These are phyloP conservation scores for Oceanites oceanicus DNA, from an alignment of 2,113 vertebrate genomes.

Conservation along the genomic window DNA sequence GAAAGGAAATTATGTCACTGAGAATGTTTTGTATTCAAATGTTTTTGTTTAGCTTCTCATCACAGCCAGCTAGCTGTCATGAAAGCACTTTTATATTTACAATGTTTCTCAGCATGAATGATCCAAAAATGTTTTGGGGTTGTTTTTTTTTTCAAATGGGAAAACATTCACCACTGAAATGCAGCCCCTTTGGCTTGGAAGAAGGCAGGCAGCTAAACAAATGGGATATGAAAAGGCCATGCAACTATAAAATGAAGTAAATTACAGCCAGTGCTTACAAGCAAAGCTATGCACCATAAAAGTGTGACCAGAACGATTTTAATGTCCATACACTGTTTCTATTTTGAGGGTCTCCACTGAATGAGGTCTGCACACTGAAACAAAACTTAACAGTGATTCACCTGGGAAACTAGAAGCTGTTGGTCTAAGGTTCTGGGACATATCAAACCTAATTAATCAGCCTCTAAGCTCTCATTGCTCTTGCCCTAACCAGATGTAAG, in stretches of 20 bases:
- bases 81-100: slow-evolving; percentile 33
- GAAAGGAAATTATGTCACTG: slow-evolving; percentile 60
- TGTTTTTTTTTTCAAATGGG: neutral
- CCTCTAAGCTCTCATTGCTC: neutral
- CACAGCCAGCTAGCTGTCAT: slow-evolving; percentile 43
- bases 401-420: neutral
- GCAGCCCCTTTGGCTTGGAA: neutral
- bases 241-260: neutral
- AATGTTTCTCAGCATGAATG: slow-evolving; percentile 14
- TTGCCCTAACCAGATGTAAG: neutral
- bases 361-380: neutral
- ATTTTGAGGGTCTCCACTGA: neutral
- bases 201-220: neutral
- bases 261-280: neutral
- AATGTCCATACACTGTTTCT: neutral
- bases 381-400: neutral
- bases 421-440: neutral
- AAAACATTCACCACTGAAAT: neutral
- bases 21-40: slow-evolving; percentile 56
- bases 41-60: slow-evolving; percentile 55
- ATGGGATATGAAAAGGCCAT: neutral
- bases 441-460: neutral
- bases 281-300: neutral
- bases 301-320: neutral
- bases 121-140: neutral